phyloP scores from a whole-genome alignment of 2,113 vertebrate species.

The Lethenteron reissneri region DNA sequence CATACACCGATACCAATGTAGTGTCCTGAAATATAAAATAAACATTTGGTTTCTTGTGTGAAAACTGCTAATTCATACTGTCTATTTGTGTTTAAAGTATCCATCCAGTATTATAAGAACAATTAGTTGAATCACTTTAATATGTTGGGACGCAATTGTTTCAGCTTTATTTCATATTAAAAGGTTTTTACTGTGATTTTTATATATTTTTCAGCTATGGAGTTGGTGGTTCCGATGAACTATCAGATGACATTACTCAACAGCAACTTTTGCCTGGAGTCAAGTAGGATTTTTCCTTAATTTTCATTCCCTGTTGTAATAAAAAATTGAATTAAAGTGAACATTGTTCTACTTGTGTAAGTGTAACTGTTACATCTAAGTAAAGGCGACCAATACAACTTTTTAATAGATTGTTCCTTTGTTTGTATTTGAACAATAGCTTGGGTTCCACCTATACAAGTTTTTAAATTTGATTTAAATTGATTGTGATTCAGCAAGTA shows the following conservation, averaged over 20 bases:
- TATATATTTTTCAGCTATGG: neutral
- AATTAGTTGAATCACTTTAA: neutral
- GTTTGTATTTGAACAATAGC: too few species aligned
- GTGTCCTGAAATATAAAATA: neutral
- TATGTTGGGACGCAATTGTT: neutral
- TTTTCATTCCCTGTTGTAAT: neutral
- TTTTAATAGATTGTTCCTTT: too few species aligned
- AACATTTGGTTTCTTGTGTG: neutral
- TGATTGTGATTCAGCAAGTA: too few species aligned
- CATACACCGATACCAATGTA: neutral
- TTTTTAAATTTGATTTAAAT: too few species aligned
- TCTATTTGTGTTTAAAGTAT: neutral
- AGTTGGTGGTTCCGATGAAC: neutral
- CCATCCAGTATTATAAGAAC: neutral
- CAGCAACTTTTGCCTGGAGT: conserved; percentile 3
- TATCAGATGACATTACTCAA: conserved; percentile 4
- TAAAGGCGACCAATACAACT: too few species aligned
- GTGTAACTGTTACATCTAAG: too few species aligned
- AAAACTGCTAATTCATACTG: neutral
- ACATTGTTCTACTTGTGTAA: too few species aligned
- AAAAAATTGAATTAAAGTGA: too few species aligned
- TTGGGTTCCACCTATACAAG: too few species aligned
- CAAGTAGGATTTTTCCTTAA: neutral
- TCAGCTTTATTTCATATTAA: neutral
- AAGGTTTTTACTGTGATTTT: neutral